These are phyloP conservation scores for Dendronephthya gigantea DNA, from an alignment of 64 coral and sea anemone genomes.

Conservation along the genomic window DNA sequence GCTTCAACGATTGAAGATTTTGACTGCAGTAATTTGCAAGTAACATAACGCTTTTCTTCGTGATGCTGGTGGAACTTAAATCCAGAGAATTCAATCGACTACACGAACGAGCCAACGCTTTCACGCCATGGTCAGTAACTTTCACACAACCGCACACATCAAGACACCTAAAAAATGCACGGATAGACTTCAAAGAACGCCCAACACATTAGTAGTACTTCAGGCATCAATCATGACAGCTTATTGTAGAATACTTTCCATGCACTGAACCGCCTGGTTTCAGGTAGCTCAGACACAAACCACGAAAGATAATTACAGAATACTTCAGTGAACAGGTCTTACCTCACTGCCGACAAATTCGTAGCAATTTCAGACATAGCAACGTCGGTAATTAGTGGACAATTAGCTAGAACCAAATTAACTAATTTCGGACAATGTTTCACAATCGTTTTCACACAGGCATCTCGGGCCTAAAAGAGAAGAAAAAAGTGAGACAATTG, in stretches of 20 bases:
- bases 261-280: too few species aligned
- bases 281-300: too few species aligned
- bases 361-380: constrained; percentile 76
- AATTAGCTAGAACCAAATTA: constrained; percentile 80
- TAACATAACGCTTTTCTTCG: constrained; percentile 62
- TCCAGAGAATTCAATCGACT: constrained; percentile 63
- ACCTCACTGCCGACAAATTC: constrained; percentile 41
- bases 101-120: constrained; percentile 63
- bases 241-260: too few species aligned
- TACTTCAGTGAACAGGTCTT: not conserved
- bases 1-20: constrained; percentile 65
- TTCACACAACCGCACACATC: constrained; percentile 94
- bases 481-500: not conserved
- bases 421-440: constrained; percentile 70
- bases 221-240: too few species aligned
- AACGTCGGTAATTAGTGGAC: constrained; percentile 65
- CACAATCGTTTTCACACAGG: constrained; percentile 80
- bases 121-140: constrained; percentile 71
- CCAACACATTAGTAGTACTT: too few species aligned
- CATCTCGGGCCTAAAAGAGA: constrained; percentile 64
- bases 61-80: constrained; percentile 79
- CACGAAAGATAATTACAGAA: too few species aligned
- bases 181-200: too few species aligned
- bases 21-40: constrained; percentile 96
- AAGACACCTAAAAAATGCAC: constrained; percentile 65